phyloP scores from a whole-genome alignment of 2,888 invertebrate species.

The Invenusta paracnida region DNA sequence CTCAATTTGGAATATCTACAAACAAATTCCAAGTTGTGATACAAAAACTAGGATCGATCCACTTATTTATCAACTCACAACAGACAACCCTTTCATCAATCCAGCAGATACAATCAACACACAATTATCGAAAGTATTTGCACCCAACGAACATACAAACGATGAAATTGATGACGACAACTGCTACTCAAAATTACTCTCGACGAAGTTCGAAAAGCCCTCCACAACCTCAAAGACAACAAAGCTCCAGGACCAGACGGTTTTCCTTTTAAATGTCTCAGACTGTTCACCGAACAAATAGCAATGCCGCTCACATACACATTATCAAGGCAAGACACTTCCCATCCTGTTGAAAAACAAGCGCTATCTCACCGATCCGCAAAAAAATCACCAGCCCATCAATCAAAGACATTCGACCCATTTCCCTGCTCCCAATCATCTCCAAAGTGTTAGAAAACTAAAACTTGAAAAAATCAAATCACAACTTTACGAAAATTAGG shows the following conservation, averaged over 20 bases:
- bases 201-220: neutral
- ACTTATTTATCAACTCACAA: neutral
- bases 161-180: neutral
- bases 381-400: neutral
- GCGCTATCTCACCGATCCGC: neutral
- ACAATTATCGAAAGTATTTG: neutral
- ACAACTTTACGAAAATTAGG: neutral
- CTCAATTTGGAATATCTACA: too few relatives aligned
- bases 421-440: neutral
- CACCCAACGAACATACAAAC: neutral
- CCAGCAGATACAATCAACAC: neutral
- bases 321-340: neutral
- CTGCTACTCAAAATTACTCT: neutral
- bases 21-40: too few relatives aligned
- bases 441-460: neutral
- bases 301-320: neutral
- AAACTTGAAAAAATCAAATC: neutral
- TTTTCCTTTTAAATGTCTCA: neutral
- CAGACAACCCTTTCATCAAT: neutral
- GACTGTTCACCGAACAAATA: neutral
- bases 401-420: neutral
- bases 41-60: too few relatives aligned
- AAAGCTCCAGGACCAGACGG: neutral
- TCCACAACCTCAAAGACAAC: neutral
- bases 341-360: neutral